Conservation (phyloP, 2,888 invertebrate species). For the Tinea semifulvella region DNA sequence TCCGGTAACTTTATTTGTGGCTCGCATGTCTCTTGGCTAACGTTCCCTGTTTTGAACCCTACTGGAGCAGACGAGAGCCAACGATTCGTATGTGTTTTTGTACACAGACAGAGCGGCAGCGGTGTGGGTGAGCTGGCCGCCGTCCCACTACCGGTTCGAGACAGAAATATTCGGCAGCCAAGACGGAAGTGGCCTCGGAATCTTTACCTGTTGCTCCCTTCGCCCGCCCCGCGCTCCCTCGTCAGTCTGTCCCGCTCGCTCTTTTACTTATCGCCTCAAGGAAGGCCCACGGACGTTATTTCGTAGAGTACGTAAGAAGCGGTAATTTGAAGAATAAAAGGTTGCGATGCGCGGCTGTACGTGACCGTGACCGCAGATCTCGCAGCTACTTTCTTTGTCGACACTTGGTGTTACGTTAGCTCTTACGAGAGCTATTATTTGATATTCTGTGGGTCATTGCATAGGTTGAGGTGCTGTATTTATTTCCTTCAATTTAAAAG, state of each 20-base stretch:
- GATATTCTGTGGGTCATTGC: conserved; percentile 5
- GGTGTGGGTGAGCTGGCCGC: conserved; percentile 53
- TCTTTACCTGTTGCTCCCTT: conserved; percentile 68
- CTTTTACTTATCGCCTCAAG: conserved; percentile 26
- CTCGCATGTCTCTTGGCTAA: conserved; percentile 20
- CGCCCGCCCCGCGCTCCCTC: conserved; percentile 48
- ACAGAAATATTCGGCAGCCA: conserved; percentile 68
- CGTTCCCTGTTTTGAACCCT: conserved; percentile 20
- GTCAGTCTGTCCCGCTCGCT: conserved; percentile 41
- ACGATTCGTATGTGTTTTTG: conserved; percentile 28
- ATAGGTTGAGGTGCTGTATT: too few relatives aligned
- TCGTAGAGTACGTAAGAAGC: conserved; percentile 27
- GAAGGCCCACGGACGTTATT: conserved; percentile 36
- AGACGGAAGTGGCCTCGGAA: conserved; percentile 68
- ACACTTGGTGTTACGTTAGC: conserved; percentile 26
- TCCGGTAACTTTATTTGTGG: conserved; percentile 14
- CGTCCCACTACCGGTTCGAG: conserved; percentile 66
- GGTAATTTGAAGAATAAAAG: conserved; percentile 59
- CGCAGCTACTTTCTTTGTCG: conserved; percentile 48
- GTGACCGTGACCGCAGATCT: conserved; percentile 59
- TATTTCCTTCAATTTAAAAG: background rate
- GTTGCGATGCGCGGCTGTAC: conserved; percentile 46
- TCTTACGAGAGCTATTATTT: conserved; percentile 12
- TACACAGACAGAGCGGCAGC: conserved; percentile 8
- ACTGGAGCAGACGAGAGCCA: conserved; percentile 23